Percentiles rank a stretch among this genome's conserved stretches.
phyloP scores from a whole-genome alignment of 2,888 invertebrate species.

The Apamea epomidion region DNA sequence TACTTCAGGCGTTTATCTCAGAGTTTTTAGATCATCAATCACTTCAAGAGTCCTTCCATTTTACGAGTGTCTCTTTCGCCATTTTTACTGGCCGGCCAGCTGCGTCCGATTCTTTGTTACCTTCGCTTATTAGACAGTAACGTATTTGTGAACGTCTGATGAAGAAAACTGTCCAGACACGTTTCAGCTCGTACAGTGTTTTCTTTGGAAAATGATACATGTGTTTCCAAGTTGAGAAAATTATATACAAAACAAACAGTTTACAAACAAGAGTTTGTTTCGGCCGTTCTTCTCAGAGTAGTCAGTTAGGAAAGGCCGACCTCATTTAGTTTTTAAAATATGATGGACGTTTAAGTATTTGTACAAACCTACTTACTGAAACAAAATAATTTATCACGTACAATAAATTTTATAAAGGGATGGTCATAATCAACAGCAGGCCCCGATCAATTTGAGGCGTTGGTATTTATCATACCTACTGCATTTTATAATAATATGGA shows the following conservation, averaged over 20 bases:
- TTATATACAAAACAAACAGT: background rate
- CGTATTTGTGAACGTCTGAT: slow-evolving; percentile 36
- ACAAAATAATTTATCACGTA: no score
- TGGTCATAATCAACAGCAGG: no score
- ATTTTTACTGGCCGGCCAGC: slow-evolving; percentile 55
- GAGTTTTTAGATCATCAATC: slow-evolving; percentile 60
- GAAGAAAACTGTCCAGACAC: slow-evolving; percentile 12
- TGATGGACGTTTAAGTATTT: no score
- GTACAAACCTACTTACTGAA: no score
- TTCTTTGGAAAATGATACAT: background rate
- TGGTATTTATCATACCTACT: background rate
- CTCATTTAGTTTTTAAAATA: no score
- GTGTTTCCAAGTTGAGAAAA: background rate
- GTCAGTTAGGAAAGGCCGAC: no score
- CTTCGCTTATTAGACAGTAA: slow-evolving; percentile 39
- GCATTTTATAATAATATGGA: background rate
- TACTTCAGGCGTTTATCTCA: slow-evolving; percentile 49
- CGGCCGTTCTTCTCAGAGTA: background rate
- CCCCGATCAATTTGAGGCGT: background rate
- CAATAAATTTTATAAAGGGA: background rate
- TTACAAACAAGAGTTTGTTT: background rate
- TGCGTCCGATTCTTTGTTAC: slow-evolving; percentile 50
- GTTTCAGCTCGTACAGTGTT: background rate
- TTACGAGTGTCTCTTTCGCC: slow-evolving; percentile 53
- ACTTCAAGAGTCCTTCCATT: slow-evolving; percentile 42